Percentiles rank a stretch among this genome's conserved stretches.
phyloP scores from a whole-genome alignment of 2,888 invertebrate species.

The Diplolepis rosae region DNA sequence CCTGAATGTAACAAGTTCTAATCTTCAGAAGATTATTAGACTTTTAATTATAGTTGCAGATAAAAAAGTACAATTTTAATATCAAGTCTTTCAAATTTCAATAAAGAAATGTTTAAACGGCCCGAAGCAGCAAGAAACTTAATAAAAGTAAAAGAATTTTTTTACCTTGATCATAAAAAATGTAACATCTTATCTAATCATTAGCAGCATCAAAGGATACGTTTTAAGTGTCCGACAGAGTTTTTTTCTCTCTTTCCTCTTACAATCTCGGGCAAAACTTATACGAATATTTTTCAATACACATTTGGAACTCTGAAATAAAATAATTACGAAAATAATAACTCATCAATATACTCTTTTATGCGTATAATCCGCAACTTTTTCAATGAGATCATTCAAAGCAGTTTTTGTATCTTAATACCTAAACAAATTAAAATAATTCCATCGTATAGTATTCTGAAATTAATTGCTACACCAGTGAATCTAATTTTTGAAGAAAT shows the following conservation, averaged over 20 bases:
- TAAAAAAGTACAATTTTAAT: background rate
- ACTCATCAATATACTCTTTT: background rate
- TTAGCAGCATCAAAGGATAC: conserved; percentile 65
- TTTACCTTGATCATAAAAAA: background rate
- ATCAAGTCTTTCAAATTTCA: background rate
- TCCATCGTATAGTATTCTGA: no score
- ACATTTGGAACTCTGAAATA: conserved; percentile 50
- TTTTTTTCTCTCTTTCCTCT: conserved; percentile 37
- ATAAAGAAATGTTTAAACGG: background rate
- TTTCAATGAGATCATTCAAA: no score
- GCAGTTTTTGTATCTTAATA: no score
- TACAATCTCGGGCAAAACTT: conserved; percentile 51
- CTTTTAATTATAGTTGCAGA: background rate
- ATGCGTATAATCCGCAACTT: background rate
- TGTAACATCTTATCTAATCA: background rate
- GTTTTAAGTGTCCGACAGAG: conserved; percentile 56
- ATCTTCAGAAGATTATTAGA: background rate
- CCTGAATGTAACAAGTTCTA: background rate
- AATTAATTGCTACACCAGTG: no score
- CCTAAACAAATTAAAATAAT: no score
- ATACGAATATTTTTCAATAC: conserved; percentile 54
- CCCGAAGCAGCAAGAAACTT: background rate
- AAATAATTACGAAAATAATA: conserved; percentile 1
- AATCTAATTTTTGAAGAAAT: no score
- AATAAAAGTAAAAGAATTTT: background rate